These are phyloP conservation scores for Netelia virgata DNA, from an alignment of 2,888 invertebrate genomes.

Conservation along the genomic window DNA sequence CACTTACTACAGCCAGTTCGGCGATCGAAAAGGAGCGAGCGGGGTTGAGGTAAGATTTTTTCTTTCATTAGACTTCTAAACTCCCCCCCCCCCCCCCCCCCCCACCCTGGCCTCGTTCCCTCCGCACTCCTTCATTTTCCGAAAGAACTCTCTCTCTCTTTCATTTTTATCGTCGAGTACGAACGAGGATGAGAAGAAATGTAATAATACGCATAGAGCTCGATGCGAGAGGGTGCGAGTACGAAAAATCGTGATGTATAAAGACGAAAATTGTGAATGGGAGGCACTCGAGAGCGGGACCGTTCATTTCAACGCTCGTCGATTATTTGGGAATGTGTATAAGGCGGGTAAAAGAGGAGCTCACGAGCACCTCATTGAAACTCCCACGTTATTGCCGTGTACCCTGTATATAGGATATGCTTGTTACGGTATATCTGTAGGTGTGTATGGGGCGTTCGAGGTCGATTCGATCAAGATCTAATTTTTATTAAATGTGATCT, in stretches of 20 bases:
- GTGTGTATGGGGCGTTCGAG: not conserved
- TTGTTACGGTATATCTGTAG: conserved; percentile 7
- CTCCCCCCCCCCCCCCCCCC: not conserved
- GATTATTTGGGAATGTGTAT: conserved; percentile 25
- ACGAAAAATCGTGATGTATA: not conserved
- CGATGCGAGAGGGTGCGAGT: not conserved
- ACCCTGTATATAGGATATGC: not conserved
- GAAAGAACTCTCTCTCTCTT: conserved; percentile 22
- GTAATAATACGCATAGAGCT: conserved; percentile 38
- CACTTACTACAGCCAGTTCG: conserved; percentile 87
- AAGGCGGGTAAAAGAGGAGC: conserved; percentile 10
- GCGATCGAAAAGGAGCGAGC: conserved; percentile 82
- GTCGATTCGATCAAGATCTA: not conserved
- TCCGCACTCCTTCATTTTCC: not conserved
- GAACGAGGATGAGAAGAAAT: conserved; percentile 15
- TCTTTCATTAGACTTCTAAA: conserved; percentile 9
- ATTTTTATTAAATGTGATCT: too few relatives aligned
- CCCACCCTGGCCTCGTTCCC: too few relatives aligned
- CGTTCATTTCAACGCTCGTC: conserved; percentile 50
- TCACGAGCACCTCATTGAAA: conserved; percentile 47
- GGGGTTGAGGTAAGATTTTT: conserved; percentile 81
- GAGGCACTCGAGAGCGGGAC: not conserved
- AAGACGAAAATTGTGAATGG: conserved; percentile 48
- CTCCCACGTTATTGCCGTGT: conserved; percentile 53
- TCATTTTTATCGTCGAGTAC: conserved; percentile 13